Base-by-base conservation (phyloP, 2,888 invertebrate genomes). In the Xanthorhoe spadicearia region DNA sequence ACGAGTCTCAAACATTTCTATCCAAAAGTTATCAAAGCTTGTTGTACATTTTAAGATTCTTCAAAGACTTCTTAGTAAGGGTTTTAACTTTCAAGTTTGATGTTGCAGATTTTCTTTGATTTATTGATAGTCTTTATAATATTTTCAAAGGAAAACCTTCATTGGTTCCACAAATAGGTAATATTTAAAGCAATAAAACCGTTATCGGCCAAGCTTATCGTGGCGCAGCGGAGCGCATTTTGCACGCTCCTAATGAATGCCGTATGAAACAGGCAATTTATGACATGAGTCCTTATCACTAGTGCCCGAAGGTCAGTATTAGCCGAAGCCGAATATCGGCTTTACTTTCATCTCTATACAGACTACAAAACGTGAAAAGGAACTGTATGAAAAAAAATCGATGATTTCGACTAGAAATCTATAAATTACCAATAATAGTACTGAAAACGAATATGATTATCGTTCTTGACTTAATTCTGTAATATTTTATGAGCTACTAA, bases 181-280 rank as follows among this genome's bases (percentile, higher is more conserved):
- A 88, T 88, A 92, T 92, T 89, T 88, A 85, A 90, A 86, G 90
- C 83, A 88, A 89, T 92, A 92, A 92, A 92, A 89, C 74, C 84
- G 84, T 90, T 93, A 92, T 92, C 92, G 84, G 78, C 9, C 64
- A 74, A 83, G 84, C 89, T 72, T 91, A 92, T 92, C 92, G 93
- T 85, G 72, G 91, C 88, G 90, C 88, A 87, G 83, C 92, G 89
- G 88, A 92, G 84, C 86, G 89, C 88, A 91, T 93, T 92, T 82
- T 88, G 85, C 90, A 92, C 88, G 92, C 87, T 86, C 85, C 90
- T 93, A 93, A 92, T 93, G 92, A 93, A 93, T 86, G 92, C 90
- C 90, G 85, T 90, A 92, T 92, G 90, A 93, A 92, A 91, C 90
- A 91, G 91, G 89, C 89, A 92, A 92, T 92, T 92, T 92, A 92